phyloP scores from a whole-genome alignment of 2,888 invertebrate species.

The Pandemis cinnamomeana region DNA sequence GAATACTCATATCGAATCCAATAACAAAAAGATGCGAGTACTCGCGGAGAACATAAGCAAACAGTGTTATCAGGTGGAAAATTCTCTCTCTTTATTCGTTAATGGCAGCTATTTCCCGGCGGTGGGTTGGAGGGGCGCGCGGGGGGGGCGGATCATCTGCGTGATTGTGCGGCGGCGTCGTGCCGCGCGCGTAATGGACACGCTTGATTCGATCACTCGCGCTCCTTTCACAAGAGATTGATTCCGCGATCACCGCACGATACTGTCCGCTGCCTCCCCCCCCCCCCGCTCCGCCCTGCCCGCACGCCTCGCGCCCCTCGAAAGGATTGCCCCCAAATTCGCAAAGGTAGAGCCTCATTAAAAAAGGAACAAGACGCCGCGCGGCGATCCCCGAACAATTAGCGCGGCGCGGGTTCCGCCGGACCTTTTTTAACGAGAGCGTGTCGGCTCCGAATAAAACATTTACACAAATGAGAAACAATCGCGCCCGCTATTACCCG shows the following conservation, averaged over 20 bases:
- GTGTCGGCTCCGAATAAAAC: constrained; percentile 49
- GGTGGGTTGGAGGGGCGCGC: constrained; percentile 27
- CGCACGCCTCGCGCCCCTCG: not conserved
- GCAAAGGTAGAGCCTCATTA: constrained; percentile 48
- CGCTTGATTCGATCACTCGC: constrained; percentile 70
- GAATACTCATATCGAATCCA: constrained; percentile 53
- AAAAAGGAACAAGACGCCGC: constrained; percentile 45
- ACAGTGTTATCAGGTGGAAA: constrained; percentile 68
- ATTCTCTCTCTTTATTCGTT: constrained; percentile 67
- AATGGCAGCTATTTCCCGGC: constrained; percentile 64
- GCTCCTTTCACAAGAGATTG: constrained; percentile 68
- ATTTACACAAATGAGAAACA: constrained; percentile 53
- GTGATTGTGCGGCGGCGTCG: constrained; percentile 62
- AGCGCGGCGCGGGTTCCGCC: constrained; percentile 43
- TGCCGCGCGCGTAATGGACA: constrained; percentile 68
- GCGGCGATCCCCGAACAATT: constrained; percentile 53
- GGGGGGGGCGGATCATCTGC: constrained; percentile 55
- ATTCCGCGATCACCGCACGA: constrained; percentile 56
- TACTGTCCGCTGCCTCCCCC: constrained; percentile 1
- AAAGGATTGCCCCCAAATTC: constrained; percentile 6
- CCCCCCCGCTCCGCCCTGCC: not conserved
- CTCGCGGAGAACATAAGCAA: constrained; percentile 56
- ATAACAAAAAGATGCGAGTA: constrained; percentile 55
- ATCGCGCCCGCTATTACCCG: constrained; percentile 43
- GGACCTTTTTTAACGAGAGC: constrained; percentile 53